Conservation (phyloP, 2,888 invertebrate genomes). For the Idaea dimidiata region DNA sequence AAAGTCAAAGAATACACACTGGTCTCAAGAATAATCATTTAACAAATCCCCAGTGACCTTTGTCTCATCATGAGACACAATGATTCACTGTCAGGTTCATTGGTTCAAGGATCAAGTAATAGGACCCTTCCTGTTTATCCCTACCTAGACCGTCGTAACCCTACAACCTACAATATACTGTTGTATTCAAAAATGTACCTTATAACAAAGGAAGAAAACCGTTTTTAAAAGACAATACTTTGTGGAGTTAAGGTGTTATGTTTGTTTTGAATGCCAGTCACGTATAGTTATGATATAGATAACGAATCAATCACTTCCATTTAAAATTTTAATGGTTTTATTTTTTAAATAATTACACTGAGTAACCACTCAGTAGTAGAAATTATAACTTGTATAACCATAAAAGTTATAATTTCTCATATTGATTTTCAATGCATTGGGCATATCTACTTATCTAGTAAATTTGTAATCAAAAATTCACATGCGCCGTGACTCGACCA, state of each 20-base stretch:
- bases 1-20: background rate
- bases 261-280: conserved; percentile 53
- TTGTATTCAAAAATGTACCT: conserved; percentile 33
- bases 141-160: conserved; percentile 45
- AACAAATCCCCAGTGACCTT: conserved; percentile 22
- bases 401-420: too few species aligned
- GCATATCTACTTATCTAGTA: too few species aligned
- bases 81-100: conserved; percentile 48
- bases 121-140: conserved; percentile 71
- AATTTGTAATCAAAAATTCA: too few species aligned
- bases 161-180: conserved; percentile 40
- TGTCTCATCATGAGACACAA: conserved; percentile 14
- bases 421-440: too few species aligned
- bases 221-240: background rate
- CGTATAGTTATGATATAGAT: conserved; percentile 62
- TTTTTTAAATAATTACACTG: conserved; percentile 14
- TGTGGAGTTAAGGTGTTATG: conserved; percentile 19
- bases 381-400: too few species aligned
- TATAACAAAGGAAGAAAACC: conserved; percentile 31
- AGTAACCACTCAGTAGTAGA: too few species aligned
- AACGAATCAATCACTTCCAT: conserved; percentile 53
- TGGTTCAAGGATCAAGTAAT: conserved; percentile 53
- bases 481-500: too few species aligned
- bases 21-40: conserved; percentile 4
- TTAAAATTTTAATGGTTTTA: conserved; percentile 41